Conservation (phyloP, 2,888 invertebrate genomes). For the Teinopalpus imperialis region DNA sequence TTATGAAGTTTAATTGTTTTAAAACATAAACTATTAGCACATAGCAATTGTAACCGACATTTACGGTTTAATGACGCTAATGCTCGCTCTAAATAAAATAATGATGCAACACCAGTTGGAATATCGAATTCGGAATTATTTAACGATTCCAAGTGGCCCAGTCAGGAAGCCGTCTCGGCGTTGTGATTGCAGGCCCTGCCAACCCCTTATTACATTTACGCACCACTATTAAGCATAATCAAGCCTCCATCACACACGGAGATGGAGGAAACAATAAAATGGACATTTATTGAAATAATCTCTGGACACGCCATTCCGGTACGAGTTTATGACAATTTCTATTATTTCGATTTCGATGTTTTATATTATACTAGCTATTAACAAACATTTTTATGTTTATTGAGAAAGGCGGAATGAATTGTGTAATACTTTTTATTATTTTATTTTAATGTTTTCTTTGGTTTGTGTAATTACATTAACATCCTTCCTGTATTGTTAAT, state of each 20-base stretch:
- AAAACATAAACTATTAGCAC: constrained; percentile 34
- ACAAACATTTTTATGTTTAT: too few species aligned
- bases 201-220: constrained; percentile 74
- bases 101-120: constrained; percentile 42
- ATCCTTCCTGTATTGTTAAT: too few species aligned
- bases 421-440: too few species aligned
- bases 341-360: constrained; percentile 1
- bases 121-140: constrained; percentile 53
- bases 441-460: too few species aligned
- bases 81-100: constrained; percentile 19
- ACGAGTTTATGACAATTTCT: constrained; percentile 5
- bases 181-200: constrained; percentile 56
- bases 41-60: constrained; percentile 32
- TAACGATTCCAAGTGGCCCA: constrained; percentile 52
- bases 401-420: too few species aligned
- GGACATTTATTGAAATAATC: constrained; percentile 53
- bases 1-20: constrained; percentile 33
- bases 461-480: too few species aligned
- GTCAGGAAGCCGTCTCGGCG: constrained; percentile 53
- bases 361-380: neutral
- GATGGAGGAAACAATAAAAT: constrained; percentile 68
- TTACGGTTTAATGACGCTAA: constrained; percentile 36
- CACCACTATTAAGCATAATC: constrained; percentile 71
- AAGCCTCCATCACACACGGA: constrained; percentile 70
- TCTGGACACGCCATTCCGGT: constrained; percentile 1